Evolutionary conservation across 2,888 invertebrate genomes (phyloP).

Genomic region (Ectemnius continuus): DNA sequence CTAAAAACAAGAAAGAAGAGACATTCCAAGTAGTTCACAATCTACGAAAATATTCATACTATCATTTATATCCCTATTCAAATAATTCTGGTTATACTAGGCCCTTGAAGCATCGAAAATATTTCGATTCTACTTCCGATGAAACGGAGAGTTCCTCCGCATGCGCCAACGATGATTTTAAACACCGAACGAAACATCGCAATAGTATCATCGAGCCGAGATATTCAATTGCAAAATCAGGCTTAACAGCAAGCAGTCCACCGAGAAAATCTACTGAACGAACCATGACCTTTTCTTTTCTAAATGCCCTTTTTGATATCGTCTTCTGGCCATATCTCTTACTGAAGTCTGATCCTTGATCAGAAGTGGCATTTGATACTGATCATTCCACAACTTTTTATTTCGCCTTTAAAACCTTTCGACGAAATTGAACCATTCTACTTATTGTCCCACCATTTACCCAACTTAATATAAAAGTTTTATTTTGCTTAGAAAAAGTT

Average conservation of each 20-base stretch:
- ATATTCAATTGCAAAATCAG: slow-evolving; percentile 14
- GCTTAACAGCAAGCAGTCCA: slow-evolving; percentile 6
- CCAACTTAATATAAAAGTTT: slow-evolving; percentile 3
- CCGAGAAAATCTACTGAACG: slow-evolving; percentile 33
- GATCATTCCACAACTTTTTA: too few species aligned
- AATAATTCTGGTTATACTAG: slow-evolving; percentile 22
- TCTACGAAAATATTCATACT: background rate
- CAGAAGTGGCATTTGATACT: too few species aligned
- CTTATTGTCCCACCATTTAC: background rate
- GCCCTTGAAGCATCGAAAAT: slow-evolving; percentile 33
- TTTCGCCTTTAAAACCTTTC: too few species aligned
- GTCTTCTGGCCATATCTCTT: slow-evolving; percentile 70
- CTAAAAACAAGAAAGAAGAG: slow-evolving; percentile 37
- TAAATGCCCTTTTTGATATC: slow-evolving; percentile 67
- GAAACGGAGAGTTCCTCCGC: slow-evolving; percentile 43
- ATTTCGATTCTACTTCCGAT: slow-evolving; percentile 47
- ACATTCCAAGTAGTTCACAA: slow-evolving; percentile 23
- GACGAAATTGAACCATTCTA: background rate
- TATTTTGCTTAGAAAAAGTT: background rate
- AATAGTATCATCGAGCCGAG: slow-evolving; percentile 1
- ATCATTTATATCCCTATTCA: background rate
- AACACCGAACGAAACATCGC: slow-evolving; percentile 17
- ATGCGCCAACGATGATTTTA: slow-evolving; percentile 20
- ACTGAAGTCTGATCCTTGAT: slow-evolving; percentile 58
- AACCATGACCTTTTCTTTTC: slow-evolving; percentile 53